These are phyloP conservation scores for Bilobella aurantiaca DNA, from an alignment of 1,140 invertebrate genomes.

Conservation along the genomic window DNA sequence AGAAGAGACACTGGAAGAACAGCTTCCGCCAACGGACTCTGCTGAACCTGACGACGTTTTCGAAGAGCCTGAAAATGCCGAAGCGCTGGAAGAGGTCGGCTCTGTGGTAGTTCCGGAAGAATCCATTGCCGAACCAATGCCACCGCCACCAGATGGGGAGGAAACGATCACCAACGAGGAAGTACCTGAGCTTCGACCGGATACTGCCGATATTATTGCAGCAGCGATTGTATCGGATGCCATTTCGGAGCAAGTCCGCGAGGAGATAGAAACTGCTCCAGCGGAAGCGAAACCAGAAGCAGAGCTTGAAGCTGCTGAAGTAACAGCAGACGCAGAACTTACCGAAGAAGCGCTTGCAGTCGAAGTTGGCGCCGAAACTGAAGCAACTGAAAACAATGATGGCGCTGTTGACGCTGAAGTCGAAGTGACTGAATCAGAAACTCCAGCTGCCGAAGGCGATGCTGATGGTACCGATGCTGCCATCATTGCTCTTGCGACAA, in stretches of 20 bases:
- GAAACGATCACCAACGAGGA: no score
- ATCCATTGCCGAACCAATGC: not conserved
- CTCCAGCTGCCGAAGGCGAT: slow-evolving; percentile 38
- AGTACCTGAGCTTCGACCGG: no score
- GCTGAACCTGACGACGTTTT: slow-evolving; percentile 8
- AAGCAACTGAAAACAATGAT: slow-evolving; percentile 14
- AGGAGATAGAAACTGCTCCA: slow-evolving; percentile 11
- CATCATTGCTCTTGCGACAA: not conserved
- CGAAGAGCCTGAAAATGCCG: not conserved
- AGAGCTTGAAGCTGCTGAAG: slow-evolving; percentile 8
- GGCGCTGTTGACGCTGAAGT: slow-evolving; percentile 12
- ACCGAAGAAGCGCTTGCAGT: not conserved
- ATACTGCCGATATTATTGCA: no score
- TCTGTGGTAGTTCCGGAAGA: not conserved
- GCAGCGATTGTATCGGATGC: not conserved
- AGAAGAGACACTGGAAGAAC: not conserved
- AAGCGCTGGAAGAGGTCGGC: not conserved
- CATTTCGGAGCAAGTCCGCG: slow-evolving; percentile 21
- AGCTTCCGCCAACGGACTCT: not conserved
- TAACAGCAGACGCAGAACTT: not conserved
- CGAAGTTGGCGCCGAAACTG: slow-evolving; percentile 1
- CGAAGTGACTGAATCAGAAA: slow-evolving; percentile 44
- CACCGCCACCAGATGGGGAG: no score
- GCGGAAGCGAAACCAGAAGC: slow-evolving; percentile 9
- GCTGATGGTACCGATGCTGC: not conserved